Conservation (phyloP, 1,140 invertebrate genomes). For the Eufriesea mexicana region DNA sequence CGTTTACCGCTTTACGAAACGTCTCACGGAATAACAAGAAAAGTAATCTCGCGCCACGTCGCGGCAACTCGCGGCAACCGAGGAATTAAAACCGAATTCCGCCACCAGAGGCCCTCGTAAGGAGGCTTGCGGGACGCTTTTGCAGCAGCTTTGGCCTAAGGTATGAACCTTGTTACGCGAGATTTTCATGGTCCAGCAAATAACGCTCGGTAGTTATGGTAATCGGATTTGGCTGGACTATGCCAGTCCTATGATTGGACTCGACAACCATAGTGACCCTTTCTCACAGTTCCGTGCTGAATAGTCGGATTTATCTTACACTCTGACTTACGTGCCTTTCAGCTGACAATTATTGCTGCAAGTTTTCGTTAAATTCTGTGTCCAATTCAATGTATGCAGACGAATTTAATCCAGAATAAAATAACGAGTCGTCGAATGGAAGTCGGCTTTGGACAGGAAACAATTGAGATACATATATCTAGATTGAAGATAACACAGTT, state of each 20-base stretch:
- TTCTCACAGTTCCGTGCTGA: conserved; percentile 23
- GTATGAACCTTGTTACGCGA: conserved; percentile 33
- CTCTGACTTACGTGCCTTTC: neutral
- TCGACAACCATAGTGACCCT: conserved; percentile 52
- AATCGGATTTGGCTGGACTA: conserved; percentile 66
- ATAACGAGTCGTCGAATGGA: too few relatives aligned
- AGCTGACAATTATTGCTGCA: neutral
- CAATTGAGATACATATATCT: too few relatives aligned
- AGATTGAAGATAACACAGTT: too few relatives aligned
- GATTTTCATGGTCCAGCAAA: conserved; percentile 57
- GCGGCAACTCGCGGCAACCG: neutral
- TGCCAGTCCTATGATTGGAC: conserved; percentile 57
- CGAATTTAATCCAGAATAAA: too few relatives aligned
- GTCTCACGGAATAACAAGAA: neutral
- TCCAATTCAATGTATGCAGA: neutral
- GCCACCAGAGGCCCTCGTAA: neutral
- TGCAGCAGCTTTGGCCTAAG: conserved; percentile 6
- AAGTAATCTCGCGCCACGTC: too few relatives aligned
- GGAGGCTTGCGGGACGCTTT: neutral
- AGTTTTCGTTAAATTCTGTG: neutral
- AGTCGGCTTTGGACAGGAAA: too few relatives aligned
- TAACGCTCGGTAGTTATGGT: conserved; percentile 62
- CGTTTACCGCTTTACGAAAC: neutral
- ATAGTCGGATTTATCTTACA: neutral
- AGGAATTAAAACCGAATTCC: neutral